phyloP scores from a whole-genome alignment of 2,113 vertebrate genomes.

The Myocastor coypus region DNA sequence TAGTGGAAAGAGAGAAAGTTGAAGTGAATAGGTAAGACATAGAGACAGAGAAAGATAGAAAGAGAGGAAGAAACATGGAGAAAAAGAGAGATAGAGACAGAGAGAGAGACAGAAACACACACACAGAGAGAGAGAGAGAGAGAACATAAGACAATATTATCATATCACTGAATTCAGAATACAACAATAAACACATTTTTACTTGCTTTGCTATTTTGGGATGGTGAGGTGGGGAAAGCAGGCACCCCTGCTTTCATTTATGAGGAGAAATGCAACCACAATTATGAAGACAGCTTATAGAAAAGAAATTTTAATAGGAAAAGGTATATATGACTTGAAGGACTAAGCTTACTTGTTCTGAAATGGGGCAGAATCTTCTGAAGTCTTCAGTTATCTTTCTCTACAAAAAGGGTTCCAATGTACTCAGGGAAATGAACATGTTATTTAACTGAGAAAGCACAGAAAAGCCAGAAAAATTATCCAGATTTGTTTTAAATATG shows the following conservation, averaged over 20 bases:
- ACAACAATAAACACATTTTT: slow-evolving; percentile 58
- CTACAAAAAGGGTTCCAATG: not conserved
- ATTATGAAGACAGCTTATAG: not conserved
- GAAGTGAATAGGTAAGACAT: not conserved
- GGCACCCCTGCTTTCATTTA: slow-evolving; percentile 45
- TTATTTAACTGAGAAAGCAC: not conserved
- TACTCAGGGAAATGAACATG: not conserved
- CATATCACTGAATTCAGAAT: slow-evolving; percentile 41
- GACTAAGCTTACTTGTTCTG: not conserved
- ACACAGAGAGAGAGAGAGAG: not conserved
- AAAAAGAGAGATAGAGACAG: not conserved
- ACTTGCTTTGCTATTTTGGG: not conserved
- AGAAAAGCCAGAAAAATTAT: not conserved
- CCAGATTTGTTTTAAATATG: not conserved
- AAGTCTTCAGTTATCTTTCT: not conserved
- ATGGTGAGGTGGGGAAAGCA: not conserved
- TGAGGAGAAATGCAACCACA: slow-evolving; percentile 56
- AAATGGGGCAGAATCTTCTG: not conserved
- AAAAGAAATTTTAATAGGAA: slow-evolving; percentile 9
- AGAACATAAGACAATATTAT: not conserved
- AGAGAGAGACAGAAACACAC: not conserved
- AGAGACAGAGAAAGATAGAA: not conserved
- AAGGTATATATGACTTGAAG: not conserved
- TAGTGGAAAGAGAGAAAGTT: not conserved
- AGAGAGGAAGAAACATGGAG: not conserved